These are phyloP conservation scores for Perodicticus potto DNA, from an alignment of 2,797 vertebrate genomes.

Conservation along the genomic window DNA sequence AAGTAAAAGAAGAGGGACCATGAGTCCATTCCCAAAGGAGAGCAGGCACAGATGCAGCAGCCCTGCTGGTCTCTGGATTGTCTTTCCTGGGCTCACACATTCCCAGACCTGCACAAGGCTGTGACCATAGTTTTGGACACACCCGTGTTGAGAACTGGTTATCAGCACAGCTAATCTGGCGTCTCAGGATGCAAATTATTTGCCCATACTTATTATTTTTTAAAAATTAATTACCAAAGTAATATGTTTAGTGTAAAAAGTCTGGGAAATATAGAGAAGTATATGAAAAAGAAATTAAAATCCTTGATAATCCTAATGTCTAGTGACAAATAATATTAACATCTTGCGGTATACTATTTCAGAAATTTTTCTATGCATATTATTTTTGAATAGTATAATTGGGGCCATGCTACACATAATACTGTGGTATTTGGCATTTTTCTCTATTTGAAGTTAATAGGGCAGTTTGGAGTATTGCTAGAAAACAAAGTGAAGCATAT, in stretches of 20 bases:
- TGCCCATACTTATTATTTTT: neutral
- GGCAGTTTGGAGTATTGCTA: neutral
- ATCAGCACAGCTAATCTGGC: neutral
- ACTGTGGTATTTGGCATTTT: neutral
- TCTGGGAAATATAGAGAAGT: neutral
- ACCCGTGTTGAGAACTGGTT: neutral
- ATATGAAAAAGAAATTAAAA: conserved; percentile 36
- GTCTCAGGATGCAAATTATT: conserved; percentile 28
- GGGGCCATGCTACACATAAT: neutral
- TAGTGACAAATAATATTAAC: conserved; percentile 20
- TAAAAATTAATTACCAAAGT: neutral
- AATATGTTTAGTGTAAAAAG: conserved; percentile 9
- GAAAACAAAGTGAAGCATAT: conserved; percentile 46
- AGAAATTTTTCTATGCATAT: neutral
- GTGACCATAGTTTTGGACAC: neutral
- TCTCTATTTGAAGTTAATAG: conserved; percentile 1
- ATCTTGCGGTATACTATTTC: conserved; percentile 11
- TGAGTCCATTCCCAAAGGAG: neutral
- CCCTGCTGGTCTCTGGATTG: neutral
- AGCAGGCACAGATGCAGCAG: neutral
- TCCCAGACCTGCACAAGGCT: neutral
- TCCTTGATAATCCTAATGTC: conserved; percentile 10
- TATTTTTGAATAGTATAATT: conserved; percentile 46
- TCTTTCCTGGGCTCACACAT: neutral
- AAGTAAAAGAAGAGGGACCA: neutral